phyloP scores from a whole-genome alignment of 2,888 invertebrate genomes.

The Pterostichus niger region DNA sequence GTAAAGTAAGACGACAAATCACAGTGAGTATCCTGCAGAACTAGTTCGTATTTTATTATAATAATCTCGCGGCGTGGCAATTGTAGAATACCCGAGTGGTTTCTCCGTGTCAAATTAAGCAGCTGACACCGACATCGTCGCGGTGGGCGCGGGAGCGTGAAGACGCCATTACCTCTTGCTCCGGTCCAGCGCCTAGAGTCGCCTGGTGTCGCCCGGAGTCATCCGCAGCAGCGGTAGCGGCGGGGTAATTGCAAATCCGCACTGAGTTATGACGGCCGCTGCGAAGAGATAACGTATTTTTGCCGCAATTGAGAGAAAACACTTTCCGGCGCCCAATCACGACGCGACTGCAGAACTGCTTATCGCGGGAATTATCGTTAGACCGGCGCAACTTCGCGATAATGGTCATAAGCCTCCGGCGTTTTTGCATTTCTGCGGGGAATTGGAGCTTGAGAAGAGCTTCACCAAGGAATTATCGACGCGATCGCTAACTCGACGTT shows the following conservation, averaged over 20 bases:
- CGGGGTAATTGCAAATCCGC: constrained; percentile 68
- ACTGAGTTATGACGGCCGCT: constrained; percentile 7
- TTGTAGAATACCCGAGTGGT: constrained; percentile 30
- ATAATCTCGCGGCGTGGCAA: too few species aligned
- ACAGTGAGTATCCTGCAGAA: too few species aligned
- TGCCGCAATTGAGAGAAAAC: constrained; percentile 67
- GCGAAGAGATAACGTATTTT: constrained; percentile 68
- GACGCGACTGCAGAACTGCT: constrained; percentile 68
- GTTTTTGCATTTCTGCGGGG: constrained; percentile 70
- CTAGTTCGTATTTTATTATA: too few species aligned
- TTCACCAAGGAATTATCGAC: not conserved
- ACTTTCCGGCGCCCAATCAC: constrained; percentile 68
- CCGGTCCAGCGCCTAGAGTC: not conserved
- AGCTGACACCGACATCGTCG: constrained; percentile 34
- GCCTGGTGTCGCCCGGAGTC: not conserved
- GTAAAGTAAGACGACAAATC: too few species aligned
- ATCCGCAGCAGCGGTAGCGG: not conserved
- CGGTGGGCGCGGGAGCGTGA: constrained; percentile 24
- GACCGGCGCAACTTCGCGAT: constrained; percentile 68
- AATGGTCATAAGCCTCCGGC: constrained; percentile 69
- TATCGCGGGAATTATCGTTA: constrained; percentile 70
- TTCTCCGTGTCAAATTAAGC: constrained; percentile 69
- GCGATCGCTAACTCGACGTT: not conserved
- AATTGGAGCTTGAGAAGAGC: constrained; percentile 19
- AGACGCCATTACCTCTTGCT: constrained; percentile 27